Percentiles rank a stretch among this genome's conserved stretches.
These are phyloP conservation scores for Manacus vitellinus DNA, from an alignment of 2,113 vertebrate genomes.

Conservation along the genomic window DNA sequence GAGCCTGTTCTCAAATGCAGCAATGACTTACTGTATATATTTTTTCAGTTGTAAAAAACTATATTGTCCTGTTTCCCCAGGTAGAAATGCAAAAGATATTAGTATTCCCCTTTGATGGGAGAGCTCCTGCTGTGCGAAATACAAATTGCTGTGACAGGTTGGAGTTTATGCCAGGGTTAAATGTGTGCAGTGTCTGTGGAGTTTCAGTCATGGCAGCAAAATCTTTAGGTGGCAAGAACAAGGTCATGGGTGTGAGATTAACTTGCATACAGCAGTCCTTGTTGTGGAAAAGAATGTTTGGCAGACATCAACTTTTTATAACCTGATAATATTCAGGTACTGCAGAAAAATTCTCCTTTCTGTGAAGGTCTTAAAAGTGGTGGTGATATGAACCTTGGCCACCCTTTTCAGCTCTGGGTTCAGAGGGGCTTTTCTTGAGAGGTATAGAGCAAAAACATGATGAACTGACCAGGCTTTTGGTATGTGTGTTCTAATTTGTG, in stretches of 20 bases:
- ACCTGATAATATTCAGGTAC: not conserved
- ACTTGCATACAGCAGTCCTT: not conserved
- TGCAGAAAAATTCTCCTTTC: not conserved
- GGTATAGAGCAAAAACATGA: rapidly evolving
- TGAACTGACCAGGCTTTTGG: not conserved
- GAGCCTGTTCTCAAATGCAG: not conserved
- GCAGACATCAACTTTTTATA: not conserved
- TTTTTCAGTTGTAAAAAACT: not conserved
- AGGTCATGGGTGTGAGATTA: not conserved
- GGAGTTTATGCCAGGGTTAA: not conserved
- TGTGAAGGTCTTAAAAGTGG: not conserved
- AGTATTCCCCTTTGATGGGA: not conserved
- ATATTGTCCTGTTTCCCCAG: not conserved
- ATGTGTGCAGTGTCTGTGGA: not conserved
- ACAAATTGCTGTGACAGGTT: not conserved
- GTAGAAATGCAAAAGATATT: not conserved
- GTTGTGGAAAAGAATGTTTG: not conserved
- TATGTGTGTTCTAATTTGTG: not conserved
- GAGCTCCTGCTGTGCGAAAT: not conserved
- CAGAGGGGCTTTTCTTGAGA: not conserved
- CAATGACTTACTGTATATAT: not conserved
- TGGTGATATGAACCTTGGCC: not conserved
- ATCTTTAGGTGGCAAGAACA: not conserved
- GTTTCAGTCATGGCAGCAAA: not conserved
- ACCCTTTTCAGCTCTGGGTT: not conserved